Evolutionary conservation across 1,140 invertebrate genomes (phyloP).

Genomic region (Propsilocerus akamusi): DNA sequence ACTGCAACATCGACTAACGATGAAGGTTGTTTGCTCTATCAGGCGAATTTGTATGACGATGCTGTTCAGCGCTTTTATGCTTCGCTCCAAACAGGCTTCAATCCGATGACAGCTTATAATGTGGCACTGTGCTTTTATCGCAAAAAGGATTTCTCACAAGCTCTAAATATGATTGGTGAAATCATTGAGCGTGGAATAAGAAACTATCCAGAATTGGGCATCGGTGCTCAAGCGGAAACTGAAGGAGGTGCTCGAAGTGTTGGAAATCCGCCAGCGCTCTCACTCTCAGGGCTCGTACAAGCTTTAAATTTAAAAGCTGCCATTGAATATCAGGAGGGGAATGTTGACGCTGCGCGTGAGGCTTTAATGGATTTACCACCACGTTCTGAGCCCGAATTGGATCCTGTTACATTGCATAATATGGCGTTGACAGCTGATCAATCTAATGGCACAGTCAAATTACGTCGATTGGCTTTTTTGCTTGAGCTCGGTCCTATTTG

Average conservation of each 20-base stretch:
- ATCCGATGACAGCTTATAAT: constrained; percentile 87
- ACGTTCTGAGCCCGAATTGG: constrained; percentile 87
- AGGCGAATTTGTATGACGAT: constrained; percentile 78
- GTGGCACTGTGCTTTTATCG: constrained; percentile 91
- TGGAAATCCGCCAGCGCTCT: constrained; percentile 88
- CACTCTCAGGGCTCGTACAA: constrained; percentile 93
- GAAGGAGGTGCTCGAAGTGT: constrained; percentile 50
- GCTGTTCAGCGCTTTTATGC: constrained; percentile 83
- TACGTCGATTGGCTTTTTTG: constrained; percentile 94
- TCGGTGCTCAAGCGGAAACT: constrained; percentile 96
- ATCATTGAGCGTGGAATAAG: constrained; percentile 93
- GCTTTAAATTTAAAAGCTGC: constrained; percentile 98
- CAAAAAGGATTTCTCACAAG: constrained; percentile 81
- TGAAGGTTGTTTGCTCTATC: constrained; percentile 85
- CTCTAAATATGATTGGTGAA: constrained; percentile 77
- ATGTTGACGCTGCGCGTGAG: constrained; percentile 80
- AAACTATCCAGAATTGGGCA: constrained; percentile 93
- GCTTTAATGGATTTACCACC: constrained; percentile 97
- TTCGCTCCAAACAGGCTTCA: constrained; percentile 72
- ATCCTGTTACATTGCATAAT: constrained; percentile 96
- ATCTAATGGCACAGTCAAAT: constrained; percentile 76
- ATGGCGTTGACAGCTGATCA: constrained; percentile 88
- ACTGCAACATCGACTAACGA: constrained; percentile 94
- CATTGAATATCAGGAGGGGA: constrained; percentile 93
- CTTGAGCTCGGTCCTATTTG: constrained; percentile 71